phyloP scores from a whole-genome alignment of 2,888 invertebrate species.

The Drosophila robusta region DNA sequence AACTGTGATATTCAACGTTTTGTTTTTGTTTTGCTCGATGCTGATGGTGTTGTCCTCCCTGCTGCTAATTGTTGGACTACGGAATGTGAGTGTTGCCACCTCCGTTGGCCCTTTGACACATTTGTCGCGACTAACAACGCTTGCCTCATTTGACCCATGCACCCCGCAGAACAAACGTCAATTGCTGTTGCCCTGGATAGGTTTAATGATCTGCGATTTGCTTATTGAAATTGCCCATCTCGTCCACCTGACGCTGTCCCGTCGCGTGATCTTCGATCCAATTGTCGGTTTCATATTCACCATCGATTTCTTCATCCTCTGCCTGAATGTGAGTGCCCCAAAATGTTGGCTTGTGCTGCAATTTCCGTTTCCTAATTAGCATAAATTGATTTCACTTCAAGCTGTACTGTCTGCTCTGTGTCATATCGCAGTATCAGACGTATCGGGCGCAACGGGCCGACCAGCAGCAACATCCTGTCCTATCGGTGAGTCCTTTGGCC shows the following conservation, averaged over 20 bases:
- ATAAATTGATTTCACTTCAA: constrained; percentile 82
- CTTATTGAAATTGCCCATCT: constrained; percentile 89
- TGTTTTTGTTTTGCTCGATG: constrained; percentile 88
- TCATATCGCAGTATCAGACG: constrained; percentile 94
- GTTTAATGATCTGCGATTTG: constrained; percentile 88
- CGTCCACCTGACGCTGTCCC: constrained; percentile 88
- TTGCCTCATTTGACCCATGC: constrained; percentile 1
- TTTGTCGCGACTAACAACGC: neutral
- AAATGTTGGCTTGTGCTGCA: neutral
- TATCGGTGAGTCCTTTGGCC: constrained; percentile 86
- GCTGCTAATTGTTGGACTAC: constrained; percentile 89
- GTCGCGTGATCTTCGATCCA: constrained; percentile 90
- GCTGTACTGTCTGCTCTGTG: constrained; percentile 93
- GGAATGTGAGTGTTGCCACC: constrained; percentile 87
- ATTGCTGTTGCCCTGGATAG: constrained; percentile 91
- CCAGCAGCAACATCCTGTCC: constrained; percentile 85
- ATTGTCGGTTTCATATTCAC: constrained; percentile 91
- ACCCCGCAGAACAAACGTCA: constrained; percentile 88
- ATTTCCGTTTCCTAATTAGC: constrained; percentile 6
- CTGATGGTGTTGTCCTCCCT: constrained; percentile 89
- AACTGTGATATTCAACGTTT: constrained; percentile 90
- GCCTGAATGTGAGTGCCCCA: constrained; percentile 89
- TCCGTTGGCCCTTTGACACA: constrained; percentile 11
- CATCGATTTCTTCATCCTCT: constrained; percentile 91
- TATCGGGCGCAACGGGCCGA: constrained; percentile 86